These are phyloP conservation scores for Fulica atra DNA, from an alignment of 2,113 vertebrate species.

Conservation along the genomic window DNA sequence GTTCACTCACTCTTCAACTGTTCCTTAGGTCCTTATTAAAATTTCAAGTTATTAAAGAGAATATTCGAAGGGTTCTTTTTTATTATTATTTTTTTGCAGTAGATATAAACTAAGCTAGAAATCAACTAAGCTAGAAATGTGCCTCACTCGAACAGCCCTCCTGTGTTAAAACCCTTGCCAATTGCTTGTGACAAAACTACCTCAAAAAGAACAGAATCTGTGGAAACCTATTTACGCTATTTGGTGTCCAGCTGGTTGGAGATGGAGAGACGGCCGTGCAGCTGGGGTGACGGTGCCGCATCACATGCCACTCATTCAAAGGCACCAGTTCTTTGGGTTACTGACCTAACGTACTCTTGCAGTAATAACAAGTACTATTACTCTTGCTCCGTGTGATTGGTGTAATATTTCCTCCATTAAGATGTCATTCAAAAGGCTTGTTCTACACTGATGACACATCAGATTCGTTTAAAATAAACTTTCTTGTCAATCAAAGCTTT, in stretches of 20 bases:
- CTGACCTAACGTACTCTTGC: background rate
- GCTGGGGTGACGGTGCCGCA: background rate
- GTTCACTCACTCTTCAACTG: slow-evolving; percentile 78
- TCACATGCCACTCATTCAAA: background rate
- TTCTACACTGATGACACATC: slow-evolving; percentile 29
- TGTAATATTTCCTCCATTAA: slow-evolving; percentile 7
- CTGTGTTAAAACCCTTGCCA: slow-evolving; percentile 53
- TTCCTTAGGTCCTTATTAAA: slow-evolving; percentile 84
- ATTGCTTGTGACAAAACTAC: slow-evolving; percentile 47
- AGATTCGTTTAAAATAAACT: slow-evolving; percentile 45
- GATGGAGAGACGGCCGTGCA: background rate
- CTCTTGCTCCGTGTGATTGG: background rate
- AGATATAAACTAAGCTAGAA: slow-evolving; percentile 71
- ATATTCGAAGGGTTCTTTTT: background rate
- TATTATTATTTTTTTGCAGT: slow-evolving; percentile 5
- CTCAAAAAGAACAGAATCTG: slow-evolving; percentile 41
- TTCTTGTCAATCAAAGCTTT: slow-evolving; percentile 58
- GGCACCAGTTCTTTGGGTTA: background rate
- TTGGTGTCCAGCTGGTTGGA: slow-evolving; percentile 10
- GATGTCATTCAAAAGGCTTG: slow-evolving; percentile 20
- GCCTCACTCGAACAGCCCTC: slow-evolving; percentile 40
- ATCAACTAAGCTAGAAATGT: slow-evolving; percentile 69
- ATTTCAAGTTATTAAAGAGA: slow-evolving; percentile 81
- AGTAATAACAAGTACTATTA: background rate
- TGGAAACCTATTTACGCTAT: background rate